Evolutionary conservation across 2,113 vertebrate genomes (phyloP).

Genomic region (Dendropsophus ebraccatus): DNA sequence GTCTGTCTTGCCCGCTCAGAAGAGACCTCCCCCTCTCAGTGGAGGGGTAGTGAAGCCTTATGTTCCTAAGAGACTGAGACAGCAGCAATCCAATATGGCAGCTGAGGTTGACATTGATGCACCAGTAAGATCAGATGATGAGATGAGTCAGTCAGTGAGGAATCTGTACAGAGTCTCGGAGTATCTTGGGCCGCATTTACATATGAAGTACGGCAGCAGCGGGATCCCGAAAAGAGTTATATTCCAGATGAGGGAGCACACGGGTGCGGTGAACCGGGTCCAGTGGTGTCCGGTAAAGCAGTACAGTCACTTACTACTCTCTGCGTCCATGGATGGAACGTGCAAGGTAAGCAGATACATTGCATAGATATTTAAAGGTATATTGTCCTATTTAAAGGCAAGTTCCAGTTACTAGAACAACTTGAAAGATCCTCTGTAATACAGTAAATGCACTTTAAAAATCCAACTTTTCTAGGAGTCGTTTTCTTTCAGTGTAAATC

Average conservation of each 20-base stretch:
- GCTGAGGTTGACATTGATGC: slow-evolving; percentile 28
- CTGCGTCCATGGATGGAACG: slow-evolving; percentile 93
- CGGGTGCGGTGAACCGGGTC: slow-evolving; percentile 83
- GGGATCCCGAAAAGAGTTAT: slow-evolving; percentile 77
- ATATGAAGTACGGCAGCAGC: slow-evolving; percentile 67
- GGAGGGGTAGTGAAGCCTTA: slow-evolving; percentile 80
- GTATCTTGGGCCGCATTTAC: slow-evolving; percentile 80
- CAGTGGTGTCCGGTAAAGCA: slow-evolving; percentile 87
- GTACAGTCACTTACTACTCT: slow-evolving; percentile 88
- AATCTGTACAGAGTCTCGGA: slow-evolving; percentile 74
- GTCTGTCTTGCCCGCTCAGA: slow-evolving; percentile 43
- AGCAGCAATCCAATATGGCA: slow-evolving; percentile 55
- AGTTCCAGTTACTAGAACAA: too few species aligned
- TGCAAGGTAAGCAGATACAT: slow-evolving; percentile 81
- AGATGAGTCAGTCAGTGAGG: slow-evolving; percentile 52
- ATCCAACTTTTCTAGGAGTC: too few species aligned
- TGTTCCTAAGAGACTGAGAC: slow-evolving; percentile 83
- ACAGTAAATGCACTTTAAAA: too few species aligned
- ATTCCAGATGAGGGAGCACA: slow-evolving; percentile 79
- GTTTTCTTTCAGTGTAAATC: too few species aligned
- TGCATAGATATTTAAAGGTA: too few species aligned
- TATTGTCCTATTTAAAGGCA: too few species aligned
- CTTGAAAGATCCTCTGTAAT: too few species aligned
- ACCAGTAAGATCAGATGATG: background rate
- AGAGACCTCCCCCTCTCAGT: slow-evolving; percentile 55